Base-by-base conservation (phyloP, 2,113 vertebrate species). In the Semnornis frantzii region DNA sequence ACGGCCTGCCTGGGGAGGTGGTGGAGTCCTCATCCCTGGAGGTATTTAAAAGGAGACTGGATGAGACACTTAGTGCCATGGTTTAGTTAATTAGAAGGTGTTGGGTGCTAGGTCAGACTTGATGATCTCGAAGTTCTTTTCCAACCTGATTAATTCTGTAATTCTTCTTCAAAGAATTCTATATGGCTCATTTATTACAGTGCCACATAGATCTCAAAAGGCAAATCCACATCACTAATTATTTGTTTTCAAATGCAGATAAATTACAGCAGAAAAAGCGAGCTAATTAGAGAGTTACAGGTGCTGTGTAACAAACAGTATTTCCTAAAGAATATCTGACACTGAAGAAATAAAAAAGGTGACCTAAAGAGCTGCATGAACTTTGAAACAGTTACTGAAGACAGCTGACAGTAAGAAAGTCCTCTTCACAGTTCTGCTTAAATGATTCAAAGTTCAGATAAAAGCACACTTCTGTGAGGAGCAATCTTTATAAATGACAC, bases 361-460 rank as follows among this genome's bases (percentile, higher is more conserved):
- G 81, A 93, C 73, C 86, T 72, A 10, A 84, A 82, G 58, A 84
- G 31, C 44, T 74, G 25, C 52, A 30, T 44, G 58, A 96, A 91
- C 89, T 94, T 86, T 7, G 34, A 83, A 93, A 94, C 2, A 0
- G 90, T 81, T 90, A 77, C 54, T 89, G 37, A 46, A 46, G 69
- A 77, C 20, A 86, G 62, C 69, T 89, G 74, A 81, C 77, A 91
- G 54, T 20, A 91, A 71, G 70, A 66, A 64, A 82, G 42, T 81
- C 57, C 52, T 78, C 91, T 81, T 72, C 74, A 44, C 52, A 89
- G 62, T 75, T 90, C 62, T 84, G 74, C 25, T 71, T 52, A 93
- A 90, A 72, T 37, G 84, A 94, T 72, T 78, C 83, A 20, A 81
- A 81, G 91, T 87, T 90, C 84, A 94, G 77, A 89, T 72, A 84